These are phyloP conservation scores for Zophobas morio DNA, from an alignment of 1,140 invertebrate genomes.

Conservation along the genomic window DNA sequence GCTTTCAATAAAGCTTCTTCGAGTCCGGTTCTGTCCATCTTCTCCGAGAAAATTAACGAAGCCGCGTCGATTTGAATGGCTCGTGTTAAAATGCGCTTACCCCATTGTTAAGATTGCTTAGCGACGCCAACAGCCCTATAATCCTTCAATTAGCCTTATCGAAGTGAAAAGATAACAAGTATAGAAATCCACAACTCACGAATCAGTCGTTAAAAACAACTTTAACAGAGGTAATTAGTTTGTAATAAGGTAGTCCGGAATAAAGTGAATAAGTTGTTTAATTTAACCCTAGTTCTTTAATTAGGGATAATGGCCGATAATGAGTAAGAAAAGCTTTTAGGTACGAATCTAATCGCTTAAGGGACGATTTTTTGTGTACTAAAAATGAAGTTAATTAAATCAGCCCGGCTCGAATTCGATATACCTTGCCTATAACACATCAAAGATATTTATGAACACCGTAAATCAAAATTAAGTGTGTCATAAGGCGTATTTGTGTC, in stretches of 20 bases:
- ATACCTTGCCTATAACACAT: not conserved
- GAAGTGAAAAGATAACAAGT: constrained; percentile 34
- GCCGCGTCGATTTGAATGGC: constrained; percentile 15
- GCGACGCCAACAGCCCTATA: constrained; percentile 1
- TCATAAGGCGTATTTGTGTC: constrained; percentile 10
- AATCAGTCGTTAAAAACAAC: constrained; percentile 12
- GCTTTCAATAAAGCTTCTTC: constrained; percentile 5
- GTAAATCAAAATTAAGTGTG: constrained; percentile 28
- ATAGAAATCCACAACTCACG: constrained; percentile 36
- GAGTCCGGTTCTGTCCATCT: not conserved
- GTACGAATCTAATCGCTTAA: too few relatives aligned
- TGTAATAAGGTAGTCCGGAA: constrained; percentile 5
- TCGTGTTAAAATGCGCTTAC: constrained; percentile 21
- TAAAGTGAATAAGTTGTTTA: constrained; percentile 5
- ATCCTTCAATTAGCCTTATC: constrained; percentile 41
- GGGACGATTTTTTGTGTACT: too few relatives aligned
- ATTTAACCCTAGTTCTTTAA: constrained; percentile 19
- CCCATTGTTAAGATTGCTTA: not conserved
- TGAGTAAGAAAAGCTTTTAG: constrained; percentile 7
- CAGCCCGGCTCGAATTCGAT: not conserved
- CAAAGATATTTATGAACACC: constrained; percentile 8
- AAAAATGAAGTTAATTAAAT: too few relatives aligned
- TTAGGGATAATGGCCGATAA: constrained; percentile 6
- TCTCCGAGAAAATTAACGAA: constrained; percentile 11
- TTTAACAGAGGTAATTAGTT: constrained; percentile 23